Percentiles rank a stretch among this genome's conserved stretches.
Evolutionary conservation across 2,888 invertebrate species (phyloP).

Genomic region (Drosophila longiperda): DNA sequence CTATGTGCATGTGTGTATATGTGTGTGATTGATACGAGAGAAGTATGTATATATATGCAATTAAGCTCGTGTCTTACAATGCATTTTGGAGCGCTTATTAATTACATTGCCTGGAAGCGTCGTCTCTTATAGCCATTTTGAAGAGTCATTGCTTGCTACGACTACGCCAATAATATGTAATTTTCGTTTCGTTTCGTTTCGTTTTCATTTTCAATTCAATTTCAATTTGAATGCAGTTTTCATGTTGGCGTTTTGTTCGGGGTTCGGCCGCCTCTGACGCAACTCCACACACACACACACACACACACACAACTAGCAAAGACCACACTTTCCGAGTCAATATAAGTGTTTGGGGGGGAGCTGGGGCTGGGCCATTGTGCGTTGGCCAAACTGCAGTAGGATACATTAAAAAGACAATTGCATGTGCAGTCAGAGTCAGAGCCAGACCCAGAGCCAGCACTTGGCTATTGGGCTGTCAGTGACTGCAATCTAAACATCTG

Average conservation of each 20-base stretch:
- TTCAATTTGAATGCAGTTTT: conserved; percentile 61
- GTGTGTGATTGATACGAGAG: neutral
- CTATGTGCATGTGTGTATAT: neutral
- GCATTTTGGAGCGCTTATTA: conserved; percentile 70
- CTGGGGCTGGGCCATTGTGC: conserved; percentile 64
- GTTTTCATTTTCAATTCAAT: conserved; percentile 59
- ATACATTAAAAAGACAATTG: conserved; percentile 70
- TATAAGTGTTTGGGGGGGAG: conserved; percentile 12
- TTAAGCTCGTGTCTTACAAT: conserved; percentile 52
- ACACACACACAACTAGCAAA: conserved; percentile 17
- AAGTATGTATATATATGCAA: conserved; percentile 21
- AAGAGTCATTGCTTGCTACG: conserved; percentile 70
- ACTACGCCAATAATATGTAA: conserved; percentile 65
- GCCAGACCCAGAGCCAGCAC: too few species aligned
- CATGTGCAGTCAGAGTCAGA: conserved; percentile 15
- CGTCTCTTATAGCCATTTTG: conserved; percentile 62
- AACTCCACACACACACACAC: conserved; percentile 16
- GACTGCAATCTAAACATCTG: conserved; percentile 57
- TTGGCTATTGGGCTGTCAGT: conserved; percentile 7
- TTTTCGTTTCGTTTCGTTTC: conserved; percentile 34
- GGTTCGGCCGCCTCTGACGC: conserved; percentile 68
- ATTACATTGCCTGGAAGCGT: conserved; percentile 47
- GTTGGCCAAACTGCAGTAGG: conserved; percentile 52
- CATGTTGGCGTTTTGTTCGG: conserved; percentile 66
- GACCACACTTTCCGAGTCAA: conserved; percentile 25